phyloP scores from a whole-genome alignment of 2,113 vertebrate species.

The Rhegmatorhina hoffmannsi region DNA sequence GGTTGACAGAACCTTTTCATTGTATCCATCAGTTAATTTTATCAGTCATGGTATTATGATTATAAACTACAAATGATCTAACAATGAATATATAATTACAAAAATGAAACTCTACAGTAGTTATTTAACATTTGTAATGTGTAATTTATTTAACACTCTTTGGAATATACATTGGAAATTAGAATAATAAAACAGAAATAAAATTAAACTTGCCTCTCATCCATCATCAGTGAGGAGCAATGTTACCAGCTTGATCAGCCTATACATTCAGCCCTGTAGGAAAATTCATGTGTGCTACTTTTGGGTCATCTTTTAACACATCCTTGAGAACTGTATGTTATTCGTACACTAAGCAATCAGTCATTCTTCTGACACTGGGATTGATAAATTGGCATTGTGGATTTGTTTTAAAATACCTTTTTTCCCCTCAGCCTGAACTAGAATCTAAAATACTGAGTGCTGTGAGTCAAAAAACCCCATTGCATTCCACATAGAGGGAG shows the following conservation, averaged over 20 bases:
- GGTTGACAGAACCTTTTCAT: slow-evolving; percentile 43
- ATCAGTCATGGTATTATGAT: slow-evolving; percentile 37
- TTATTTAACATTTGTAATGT: slow-evolving; percentile 34
- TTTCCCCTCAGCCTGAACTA: neutral
- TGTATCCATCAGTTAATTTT: slow-evolving; percentile 55
- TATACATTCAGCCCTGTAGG: neutral
- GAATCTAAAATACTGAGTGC: neutral
- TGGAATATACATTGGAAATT: slow-evolving; percentile 8
- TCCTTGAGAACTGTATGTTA: neutral
- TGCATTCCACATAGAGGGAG: neutral
- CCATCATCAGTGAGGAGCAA: neutral
- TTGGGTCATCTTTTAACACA: neutral
- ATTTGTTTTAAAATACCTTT: neutral
- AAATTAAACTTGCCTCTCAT: neutral
- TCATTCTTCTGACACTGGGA: neutral
- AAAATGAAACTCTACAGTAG: slow-evolving; percentile 22
- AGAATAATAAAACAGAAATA: slow-evolving; percentile 28
- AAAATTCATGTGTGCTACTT: neutral
- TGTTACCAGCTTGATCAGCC: neutral
- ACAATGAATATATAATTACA: slow-evolving; percentile 49
- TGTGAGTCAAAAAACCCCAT: neutral
- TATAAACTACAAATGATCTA: slow-evolving; percentile 50
- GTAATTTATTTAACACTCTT: slow-evolving; percentile 44
- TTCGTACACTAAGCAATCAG: neutral
- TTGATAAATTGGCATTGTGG: neutral